phyloP scores from a whole-genome alignment of 2,113 vertebrate genomes.

The Sylvietta virens region DNA sequence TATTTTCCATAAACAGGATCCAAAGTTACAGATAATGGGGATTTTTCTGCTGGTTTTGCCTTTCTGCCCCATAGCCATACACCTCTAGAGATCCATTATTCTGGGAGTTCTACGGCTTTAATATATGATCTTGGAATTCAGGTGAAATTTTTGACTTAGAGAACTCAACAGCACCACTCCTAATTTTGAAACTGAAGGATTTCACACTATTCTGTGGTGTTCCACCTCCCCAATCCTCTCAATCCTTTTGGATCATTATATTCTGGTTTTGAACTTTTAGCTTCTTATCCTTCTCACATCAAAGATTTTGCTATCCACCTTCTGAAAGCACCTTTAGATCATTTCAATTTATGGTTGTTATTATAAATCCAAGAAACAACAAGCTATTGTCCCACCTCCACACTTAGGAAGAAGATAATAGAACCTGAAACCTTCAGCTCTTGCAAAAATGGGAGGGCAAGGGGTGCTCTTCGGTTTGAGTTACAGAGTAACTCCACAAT shows the following conservation, averaged over 20 bases:
- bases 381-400: not conserved
- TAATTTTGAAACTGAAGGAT: not conserved
- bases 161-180: not conserved
- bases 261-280: not conserved
- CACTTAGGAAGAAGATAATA: not conserved
- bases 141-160: not conserved
- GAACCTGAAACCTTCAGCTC: not conserved
- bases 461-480: not conserved
- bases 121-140: not conserved
- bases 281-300: not conserved
- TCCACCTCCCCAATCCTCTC: rapidly evolving
- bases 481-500: not conserved
- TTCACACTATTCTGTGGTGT: not conserved
- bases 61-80: not conserved
- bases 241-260: not conserved
- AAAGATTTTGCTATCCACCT: not conserved
- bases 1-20: not conserved
- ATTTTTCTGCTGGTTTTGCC: not conserved
- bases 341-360: not conserved
- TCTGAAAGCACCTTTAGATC: not conserved
- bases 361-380: not conserved
- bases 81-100: not conserved
- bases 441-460: not conserved
- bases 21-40: not conserved
- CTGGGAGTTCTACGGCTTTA: not conserved